phyloP scores from a whole-genome alignment of 2,797 vertebrate species.

The Stomatorhinus walkeri region DNA sequence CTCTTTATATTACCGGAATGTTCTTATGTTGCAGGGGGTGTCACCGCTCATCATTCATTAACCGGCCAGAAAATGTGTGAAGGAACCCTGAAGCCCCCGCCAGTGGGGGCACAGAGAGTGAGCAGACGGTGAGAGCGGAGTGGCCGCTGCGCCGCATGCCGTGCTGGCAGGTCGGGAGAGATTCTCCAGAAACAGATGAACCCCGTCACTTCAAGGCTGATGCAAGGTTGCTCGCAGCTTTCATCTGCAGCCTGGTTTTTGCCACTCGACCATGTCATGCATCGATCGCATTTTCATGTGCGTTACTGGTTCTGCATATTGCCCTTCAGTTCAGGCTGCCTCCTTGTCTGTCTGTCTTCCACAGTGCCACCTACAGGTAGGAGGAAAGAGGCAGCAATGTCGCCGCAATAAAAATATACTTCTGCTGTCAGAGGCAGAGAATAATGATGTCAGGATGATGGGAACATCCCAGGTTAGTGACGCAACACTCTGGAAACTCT shows the following conservation, averaged over 20 bases:
- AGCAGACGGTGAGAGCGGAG: background rate
- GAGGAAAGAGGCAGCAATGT: background rate
- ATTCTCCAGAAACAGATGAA: background rate
- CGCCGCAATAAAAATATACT: slow-evolving; percentile 1
- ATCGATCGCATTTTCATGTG: background rate
- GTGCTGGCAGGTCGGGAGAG: background rate
- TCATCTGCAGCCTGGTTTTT: background rate
- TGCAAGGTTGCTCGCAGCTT: background rate
- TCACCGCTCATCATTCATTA: background rate
- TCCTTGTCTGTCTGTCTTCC: background rate
- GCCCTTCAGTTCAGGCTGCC: background rate
- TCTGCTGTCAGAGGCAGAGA: slow-evolving; percentile 29
- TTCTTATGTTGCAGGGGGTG: background rate
- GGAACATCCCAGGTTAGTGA: slow-evolving; percentile 22
- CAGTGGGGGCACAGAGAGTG: background rate
- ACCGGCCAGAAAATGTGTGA: background rate
- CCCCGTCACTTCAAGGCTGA: background rate
- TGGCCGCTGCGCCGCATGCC: background rate
- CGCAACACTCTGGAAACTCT: slow-evolving; percentile 25
- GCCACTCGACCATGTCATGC: background rate
- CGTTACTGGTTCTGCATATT: background rate
- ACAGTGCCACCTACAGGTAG: background rate
- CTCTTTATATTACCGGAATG: too few relatives aligned
- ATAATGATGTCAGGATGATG: slow-evolving; percentile 24
- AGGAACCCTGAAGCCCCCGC: background rate